Conservation (phyloP, 2,113 vertebrate genomes). For the Parotia lawesii region DNA sequence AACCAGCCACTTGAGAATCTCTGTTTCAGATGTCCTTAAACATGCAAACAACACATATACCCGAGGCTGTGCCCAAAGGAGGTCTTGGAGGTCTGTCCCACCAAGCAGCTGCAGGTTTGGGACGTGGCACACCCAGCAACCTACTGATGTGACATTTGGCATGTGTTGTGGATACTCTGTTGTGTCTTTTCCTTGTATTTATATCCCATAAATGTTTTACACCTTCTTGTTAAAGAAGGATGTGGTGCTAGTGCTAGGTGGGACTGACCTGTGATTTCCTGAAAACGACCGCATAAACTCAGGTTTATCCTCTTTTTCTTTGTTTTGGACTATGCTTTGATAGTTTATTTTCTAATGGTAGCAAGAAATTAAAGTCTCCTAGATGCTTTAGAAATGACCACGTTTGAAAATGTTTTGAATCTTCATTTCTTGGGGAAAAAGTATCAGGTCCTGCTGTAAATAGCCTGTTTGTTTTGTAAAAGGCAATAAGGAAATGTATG, state of each 20-base stretch:
- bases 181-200: neutral
- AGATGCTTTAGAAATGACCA: neutral
- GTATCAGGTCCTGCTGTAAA: neutral
- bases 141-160: neutral
- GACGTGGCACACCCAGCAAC: neutral
- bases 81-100: neutral
- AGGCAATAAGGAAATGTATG: neutral
- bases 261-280: neutral
- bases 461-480: neutral
- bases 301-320: neutral
- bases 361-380: neutral
- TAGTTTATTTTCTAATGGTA: neutral
- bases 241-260: neutral
- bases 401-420: neutral
- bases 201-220: neutral
- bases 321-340: neutral
- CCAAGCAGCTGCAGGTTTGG: accelerated
- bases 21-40: neutral
- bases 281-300: neutral
- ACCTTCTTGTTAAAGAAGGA: neutral
- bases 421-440: neutral
- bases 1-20: neutral
- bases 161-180: neutral
- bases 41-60: accelerated
- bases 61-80: neutral